Conservation (phyloP, 2,888 invertebrate genomes). For the Ichneumoninae sp. region DNA sequence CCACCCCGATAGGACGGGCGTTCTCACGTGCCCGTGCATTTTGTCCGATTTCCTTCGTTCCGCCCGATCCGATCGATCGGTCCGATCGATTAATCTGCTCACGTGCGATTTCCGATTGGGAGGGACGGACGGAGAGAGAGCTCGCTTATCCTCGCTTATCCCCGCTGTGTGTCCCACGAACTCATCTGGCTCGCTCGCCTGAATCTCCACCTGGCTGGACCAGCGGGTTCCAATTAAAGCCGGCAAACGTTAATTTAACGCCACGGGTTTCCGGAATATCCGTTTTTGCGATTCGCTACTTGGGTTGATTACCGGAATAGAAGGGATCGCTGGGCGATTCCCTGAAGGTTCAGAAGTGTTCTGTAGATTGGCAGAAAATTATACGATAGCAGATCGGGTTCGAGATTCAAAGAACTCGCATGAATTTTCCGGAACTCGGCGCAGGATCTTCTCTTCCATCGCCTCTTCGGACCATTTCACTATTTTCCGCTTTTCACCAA, state of each 20-base stretch:
- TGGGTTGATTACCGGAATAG: constrained; percentile 74
- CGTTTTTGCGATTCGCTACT: constrained; percentile 78
- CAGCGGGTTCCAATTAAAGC: constrained; percentile 76
- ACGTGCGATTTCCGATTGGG: constrained; percentile 61
- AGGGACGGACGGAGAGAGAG: neutral
- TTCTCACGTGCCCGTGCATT: constrained; percentile 26
- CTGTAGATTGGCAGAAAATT: neutral
- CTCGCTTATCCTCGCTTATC: constrained; percentile 17
- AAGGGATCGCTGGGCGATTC: neutral
- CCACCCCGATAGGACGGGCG: too few relatives aligned
- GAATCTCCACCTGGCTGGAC: constrained; percentile 45
- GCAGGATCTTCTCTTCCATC: neutral
- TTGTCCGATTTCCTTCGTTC: neutral
- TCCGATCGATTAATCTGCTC: constrained; percentile 61
- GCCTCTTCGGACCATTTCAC: neutral
- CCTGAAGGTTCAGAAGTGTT: constrained; percentile 10
- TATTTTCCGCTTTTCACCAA: neutral
- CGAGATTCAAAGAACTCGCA: neutral
- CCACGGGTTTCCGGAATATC: constrained; percentile 79
- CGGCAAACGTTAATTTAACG: constrained; percentile 82
- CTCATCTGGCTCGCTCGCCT: constrained; percentile 58
- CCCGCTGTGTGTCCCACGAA: constrained; percentile 2
- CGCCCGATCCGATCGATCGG: constrained; percentile 36
- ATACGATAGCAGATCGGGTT: neutral
- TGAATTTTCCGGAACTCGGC: neutral